Conservation (phyloP, 2,888 invertebrate species). For the Plusia festucae region DNA sequence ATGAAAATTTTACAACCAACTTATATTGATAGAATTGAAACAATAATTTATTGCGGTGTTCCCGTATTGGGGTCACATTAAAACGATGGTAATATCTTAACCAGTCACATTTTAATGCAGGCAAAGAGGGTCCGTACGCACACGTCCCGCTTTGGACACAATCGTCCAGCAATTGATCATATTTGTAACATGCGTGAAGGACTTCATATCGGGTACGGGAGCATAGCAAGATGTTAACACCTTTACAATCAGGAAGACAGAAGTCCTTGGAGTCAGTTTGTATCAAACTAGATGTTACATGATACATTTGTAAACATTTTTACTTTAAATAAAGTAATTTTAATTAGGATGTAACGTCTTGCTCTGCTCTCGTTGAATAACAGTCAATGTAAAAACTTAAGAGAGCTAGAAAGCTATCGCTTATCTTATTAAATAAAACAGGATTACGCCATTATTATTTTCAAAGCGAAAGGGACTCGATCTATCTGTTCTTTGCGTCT, state of each 20-base stretch:
- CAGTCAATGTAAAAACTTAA: conserved; percentile 50
- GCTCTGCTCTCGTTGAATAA: conserved; percentile 21
- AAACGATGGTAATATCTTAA: not conserved
- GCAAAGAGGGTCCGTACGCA: conserved; percentile 29
- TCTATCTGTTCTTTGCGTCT: not conserved
- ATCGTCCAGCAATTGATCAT: conserved; percentile 71
- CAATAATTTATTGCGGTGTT: not conserved
- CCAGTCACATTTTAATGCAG: not conserved
- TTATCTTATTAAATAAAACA: conserved; percentile 63
- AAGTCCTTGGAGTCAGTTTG: conserved; percentile 21
- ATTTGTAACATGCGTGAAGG: conserved; percentile 16
- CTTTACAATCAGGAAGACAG: conserved; percentile 6
- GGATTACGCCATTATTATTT: not conserved
- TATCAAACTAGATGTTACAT: conserved; percentile 15
- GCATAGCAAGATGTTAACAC: conserved; percentile 14
- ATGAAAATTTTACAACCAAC: not conserved
- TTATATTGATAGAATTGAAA: not conserved
- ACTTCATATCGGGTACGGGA: conserved; percentile 12
- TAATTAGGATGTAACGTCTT: conserved; percentile 13
- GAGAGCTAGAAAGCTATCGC: conserved; percentile 61
- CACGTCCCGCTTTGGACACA: conserved; percentile 58
- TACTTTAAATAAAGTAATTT: conserved; percentile 48
- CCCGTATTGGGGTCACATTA: conserved; percentile 11
- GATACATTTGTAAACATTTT: conserved; percentile 7
- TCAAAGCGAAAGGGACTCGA: not conserved